These are phyloP conservation scores for Lottia scabra DNA, from an alignment of 2,888 invertebrate species.

Conservation along the genomic window DNA sequence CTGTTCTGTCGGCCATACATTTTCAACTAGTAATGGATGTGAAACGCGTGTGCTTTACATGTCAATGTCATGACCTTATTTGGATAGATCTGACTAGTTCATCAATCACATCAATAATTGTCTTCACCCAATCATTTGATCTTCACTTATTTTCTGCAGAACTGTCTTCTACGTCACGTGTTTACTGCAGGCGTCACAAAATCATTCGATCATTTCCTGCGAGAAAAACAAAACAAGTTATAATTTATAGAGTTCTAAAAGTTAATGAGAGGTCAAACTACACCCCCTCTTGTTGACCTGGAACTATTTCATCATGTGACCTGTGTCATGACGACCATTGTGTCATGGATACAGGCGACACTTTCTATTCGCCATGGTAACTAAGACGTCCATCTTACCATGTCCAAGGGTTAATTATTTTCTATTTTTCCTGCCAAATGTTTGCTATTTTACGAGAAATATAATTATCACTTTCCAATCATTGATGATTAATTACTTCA, in stretches of 20 bases:
- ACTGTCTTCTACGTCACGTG: not conserved
- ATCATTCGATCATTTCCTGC: not conserved
- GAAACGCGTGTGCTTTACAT: not conserved
- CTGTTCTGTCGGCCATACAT: too few relatives aligned
- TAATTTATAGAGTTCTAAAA: not conserved
- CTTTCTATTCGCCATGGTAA: not conserved
- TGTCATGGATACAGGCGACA: not conserved
- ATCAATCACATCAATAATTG: not conserved
- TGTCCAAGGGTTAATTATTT: not conserved
- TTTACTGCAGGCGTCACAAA: not conserved
- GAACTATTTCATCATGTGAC: slow-evolving; percentile 3
- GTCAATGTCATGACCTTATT: not conserved
- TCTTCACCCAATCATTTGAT: not conserved
- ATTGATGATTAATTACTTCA: not conserved
- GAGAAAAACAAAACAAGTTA: not conserved
- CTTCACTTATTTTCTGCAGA: not conserved
- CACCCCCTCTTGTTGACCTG: not conserved
- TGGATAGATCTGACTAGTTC: not conserved
- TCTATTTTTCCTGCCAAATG: not conserved
- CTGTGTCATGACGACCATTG: slow-evolving; percentile 4
- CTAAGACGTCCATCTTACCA: not conserved
- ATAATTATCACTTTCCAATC: not conserved
- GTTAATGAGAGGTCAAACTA: slow-evolving; percentile 2
- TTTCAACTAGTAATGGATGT: too few relatives aligned
- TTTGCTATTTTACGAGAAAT: not conserved